These are phyloP conservation scores for Genyomyrus donnyi DNA, from an alignment of 2,113 vertebrate genomes.

Conservation along the genomic window DNA sequence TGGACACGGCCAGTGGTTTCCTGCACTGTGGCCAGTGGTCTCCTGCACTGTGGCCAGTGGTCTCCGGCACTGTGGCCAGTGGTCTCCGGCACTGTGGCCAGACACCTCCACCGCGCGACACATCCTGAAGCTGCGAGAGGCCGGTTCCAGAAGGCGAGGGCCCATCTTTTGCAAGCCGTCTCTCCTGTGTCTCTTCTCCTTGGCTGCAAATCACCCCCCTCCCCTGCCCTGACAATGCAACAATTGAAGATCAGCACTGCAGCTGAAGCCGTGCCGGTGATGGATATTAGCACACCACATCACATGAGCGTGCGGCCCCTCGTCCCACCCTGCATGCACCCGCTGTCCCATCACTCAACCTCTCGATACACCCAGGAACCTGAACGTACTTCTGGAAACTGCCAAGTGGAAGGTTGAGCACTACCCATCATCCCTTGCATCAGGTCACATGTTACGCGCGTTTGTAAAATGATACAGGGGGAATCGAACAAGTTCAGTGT, in stretches of 20 bases:
- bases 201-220: neutral
- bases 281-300: neutral
- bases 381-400: neutral
- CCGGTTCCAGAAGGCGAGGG: neutral
- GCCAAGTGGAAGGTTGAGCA: neutral
- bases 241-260: neutral
- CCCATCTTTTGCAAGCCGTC: conserved; percentile 29
- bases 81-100: too few species aligned
- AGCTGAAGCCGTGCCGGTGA: neutral
- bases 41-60: conserved; percentile 12
- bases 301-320: neutral
- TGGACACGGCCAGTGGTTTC: neutral
- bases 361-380: neutral
- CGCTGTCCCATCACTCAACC: neutral
- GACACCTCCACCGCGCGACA: too few species aligned
- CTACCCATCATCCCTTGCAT: neutral
- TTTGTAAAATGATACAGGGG: conserved; percentile 23
- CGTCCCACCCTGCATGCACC: neutral
- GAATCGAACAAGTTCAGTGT: conserved; percentile 29
- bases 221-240: neutral
- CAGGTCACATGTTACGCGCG: conserved; percentile 23
- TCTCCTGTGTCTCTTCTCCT: neutral
- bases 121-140: too few species aligned
- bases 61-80: conserved; percentile 17
- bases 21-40: conserved; percentile 13